These are phyloP conservation scores for Stegastes partitus DNA, from an alignment of 2,113 vertebrate species.

Conservation along the genomic window DNA sequence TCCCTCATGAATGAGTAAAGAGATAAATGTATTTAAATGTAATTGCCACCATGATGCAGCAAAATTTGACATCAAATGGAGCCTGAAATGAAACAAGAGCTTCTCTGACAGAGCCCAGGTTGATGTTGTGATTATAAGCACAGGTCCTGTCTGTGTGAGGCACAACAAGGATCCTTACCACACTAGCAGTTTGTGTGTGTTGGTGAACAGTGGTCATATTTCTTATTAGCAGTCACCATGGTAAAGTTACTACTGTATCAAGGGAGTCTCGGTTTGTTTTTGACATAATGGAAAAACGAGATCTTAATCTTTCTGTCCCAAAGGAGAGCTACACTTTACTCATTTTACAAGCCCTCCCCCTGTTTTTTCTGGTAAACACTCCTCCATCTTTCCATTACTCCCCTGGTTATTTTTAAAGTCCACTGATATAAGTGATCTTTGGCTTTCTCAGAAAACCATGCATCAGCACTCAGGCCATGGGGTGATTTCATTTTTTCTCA, in stretches of 20 bases:
- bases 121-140: not conserved
- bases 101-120: too few relatives aligned
- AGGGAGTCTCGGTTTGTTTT: constrained; percentile 19
- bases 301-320: constrained; percentile 42
- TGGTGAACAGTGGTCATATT: not conserved
- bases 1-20: too few relatives aligned
- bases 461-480: not conserved
- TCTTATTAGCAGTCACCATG: constrained; percentile 19
- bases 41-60: too few relatives aligned
- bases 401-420: constrained; percentile 13
- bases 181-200: not conserved
- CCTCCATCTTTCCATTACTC: constrained; percentile 6
- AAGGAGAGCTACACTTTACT: constrained; percentile 10
- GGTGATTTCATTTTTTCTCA: constrained; percentile 1
- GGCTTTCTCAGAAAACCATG: constrained; percentile 1
- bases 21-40: too few relatives aligned
- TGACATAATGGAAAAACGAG: constrained; percentile 72
- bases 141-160: not conserved
- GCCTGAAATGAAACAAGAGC: not conserved
- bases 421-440: constrained; percentile 23
- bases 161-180: not conserved
- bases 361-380: constrained; percentile 22
- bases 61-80: not conserved
- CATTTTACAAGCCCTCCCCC: constrained; percentile 39
- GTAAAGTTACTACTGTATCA: constrained; percentile 39